Conservation (phyloP, 2,797 vertebrate genomes). For the Euphonia xanthogaster region DNA sequence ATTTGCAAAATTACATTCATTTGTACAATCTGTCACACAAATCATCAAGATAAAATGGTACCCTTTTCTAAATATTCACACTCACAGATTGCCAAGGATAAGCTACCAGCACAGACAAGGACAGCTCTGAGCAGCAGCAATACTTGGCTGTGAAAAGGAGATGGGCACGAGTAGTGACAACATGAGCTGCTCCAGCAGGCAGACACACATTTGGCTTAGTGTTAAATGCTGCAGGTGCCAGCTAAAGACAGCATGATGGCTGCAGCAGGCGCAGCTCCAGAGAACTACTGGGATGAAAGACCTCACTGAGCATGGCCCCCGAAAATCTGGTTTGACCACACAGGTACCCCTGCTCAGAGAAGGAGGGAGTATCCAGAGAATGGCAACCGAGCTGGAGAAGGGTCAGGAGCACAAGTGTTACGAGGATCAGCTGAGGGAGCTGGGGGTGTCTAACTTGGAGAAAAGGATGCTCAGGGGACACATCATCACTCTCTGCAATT, state of each 20-base stretch:
- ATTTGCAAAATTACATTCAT: conserved; percentile 9
- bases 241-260: neutral
- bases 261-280: neutral
- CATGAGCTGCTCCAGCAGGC: neutral
- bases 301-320: neutral
- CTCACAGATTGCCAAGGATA: neutral
- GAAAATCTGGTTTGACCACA: neutral
- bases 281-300: neutral
- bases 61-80: neutral
- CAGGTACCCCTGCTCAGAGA: neutral
- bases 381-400: neutral
- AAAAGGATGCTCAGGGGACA: neutral
- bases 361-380: neutral
- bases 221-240: neutral
- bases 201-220: neutral
- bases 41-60: neutral
- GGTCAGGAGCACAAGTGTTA: neutral
- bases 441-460: neutral
- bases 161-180: neutral
- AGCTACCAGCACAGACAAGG: neutral
- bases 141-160: conserved; percentile 10
- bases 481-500: neutral
- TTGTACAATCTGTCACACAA: neutral
- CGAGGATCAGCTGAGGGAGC: neutral
- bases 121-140: neutral